Evolutionary conservation across 2,888 invertebrate genomes (phyloP).

Genomic region (Drosophila neonasuta): DNA sequence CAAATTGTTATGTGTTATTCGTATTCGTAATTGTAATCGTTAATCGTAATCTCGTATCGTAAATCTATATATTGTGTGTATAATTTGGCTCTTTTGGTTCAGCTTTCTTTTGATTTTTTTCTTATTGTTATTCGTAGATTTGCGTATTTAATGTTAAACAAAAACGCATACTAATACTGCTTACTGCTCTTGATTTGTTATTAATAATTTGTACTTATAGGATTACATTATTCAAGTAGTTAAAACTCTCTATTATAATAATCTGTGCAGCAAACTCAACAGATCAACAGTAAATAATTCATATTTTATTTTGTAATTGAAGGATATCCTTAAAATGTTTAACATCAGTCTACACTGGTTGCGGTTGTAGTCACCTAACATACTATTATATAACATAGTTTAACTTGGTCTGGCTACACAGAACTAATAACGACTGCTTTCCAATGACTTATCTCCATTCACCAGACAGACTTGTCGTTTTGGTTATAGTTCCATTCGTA

Average conservation of each 20-base stretch:
- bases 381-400: constrained; percentile 1
- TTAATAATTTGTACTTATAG: constrained; percentile 44
- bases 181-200: constrained; percentile 34
- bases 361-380: constrained; percentile 33
- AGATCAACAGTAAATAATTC: constrained; percentile 1
- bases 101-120: constrained; percentile 21
- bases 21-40: constrained; percentile 33
- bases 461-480: constrained; percentile 7
- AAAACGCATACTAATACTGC: constrained; percentile 39
- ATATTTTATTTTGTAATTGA: neutral
- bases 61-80: constrained; percentile 24
- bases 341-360: constrained; percentile 43
- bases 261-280: constrained; percentile 6
- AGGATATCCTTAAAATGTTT: neutral
- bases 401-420: constrained; percentile 8
- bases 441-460: constrained; percentile 7
- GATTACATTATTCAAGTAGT: neutral
- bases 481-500: constrained; percentile 39
- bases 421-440: constrained; percentile 10
- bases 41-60: constrained; percentile 19
- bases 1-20: constrained; percentile 36
- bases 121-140: constrained; percentile 36
- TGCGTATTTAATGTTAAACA: constrained; percentile 17
- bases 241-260: neutral
- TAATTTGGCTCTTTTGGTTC: constrained; percentile 25